Evolutionary conservation across 2,797 vertebrate genomes (phyloP).

Genomic region (Anguilla marmorata): DNA sequence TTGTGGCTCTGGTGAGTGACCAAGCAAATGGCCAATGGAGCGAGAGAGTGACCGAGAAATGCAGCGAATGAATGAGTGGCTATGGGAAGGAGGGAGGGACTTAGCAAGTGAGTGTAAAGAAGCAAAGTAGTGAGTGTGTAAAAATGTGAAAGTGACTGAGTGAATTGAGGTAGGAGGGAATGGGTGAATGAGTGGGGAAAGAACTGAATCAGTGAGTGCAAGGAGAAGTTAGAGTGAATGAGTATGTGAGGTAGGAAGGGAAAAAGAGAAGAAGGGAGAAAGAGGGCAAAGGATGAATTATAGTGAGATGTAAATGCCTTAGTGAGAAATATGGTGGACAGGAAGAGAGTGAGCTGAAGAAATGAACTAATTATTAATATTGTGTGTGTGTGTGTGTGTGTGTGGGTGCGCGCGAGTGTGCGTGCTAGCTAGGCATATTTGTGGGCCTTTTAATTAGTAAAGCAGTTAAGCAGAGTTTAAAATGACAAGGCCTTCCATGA

Average conservation of each 20-base stretch:
- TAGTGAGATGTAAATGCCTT: not conserved
- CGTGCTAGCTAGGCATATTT: not conserved
- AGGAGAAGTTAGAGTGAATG: not conserved
- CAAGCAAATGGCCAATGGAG: conserved; percentile 8
- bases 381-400: conserved; percentile 10
- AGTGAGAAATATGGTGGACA: not conserved
- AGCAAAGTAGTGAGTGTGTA: not conserved
- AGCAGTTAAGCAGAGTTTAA: not conserved
- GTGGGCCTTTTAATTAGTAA: not conserved
- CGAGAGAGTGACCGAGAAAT: not conserved
- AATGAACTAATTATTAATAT: not conserved
- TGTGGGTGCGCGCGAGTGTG: not conserved
- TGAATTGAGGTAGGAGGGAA: not conserved
- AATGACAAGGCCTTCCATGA: not conserved
- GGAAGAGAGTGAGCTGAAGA: not conserved
- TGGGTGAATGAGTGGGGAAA: not conserved
- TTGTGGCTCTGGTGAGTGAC: conserved; percentile 85
- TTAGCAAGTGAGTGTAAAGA: not conserved
- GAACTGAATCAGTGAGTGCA: not conserved
- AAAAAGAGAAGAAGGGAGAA: not conserved
- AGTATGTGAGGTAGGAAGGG: not conserved
- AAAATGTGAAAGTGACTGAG: not conserved
- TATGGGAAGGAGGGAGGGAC: not conserved
- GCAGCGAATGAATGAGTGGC: not conserved
- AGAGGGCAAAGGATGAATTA: not conserved